phyloP scores from a whole-genome alignment of 2,797 vertebrate species.

The Pseudochirops cupreus region DNA sequence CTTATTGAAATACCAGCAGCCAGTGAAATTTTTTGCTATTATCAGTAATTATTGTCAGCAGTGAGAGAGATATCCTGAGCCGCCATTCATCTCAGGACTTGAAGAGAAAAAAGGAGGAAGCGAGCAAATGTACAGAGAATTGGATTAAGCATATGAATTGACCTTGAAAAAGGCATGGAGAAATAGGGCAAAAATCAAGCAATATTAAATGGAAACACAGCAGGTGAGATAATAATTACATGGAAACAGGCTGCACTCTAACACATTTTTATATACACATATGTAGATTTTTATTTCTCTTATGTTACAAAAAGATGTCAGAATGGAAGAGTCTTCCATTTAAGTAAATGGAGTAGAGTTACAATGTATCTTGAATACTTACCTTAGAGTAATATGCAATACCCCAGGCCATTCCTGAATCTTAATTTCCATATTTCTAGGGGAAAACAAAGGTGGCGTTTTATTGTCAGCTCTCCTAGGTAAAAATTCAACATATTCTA shows the following conservation, averaged over 20 bases:
- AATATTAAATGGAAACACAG: not conserved
- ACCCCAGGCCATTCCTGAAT: not conserved
- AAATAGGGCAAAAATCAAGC: not conserved
- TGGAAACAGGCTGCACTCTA: not conserved
- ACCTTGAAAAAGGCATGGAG: not conserved
- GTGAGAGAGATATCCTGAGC: conserved; percentile 5
- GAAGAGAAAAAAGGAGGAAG: not conserved
- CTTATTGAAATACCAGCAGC: not conserved
- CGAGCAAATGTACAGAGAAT: conserved; percentile 1
- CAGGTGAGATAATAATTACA: not conserved
- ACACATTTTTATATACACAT: not conserved
- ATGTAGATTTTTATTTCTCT: not conserved
- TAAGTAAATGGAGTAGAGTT: not conserved
- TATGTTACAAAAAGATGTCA: not conserved
- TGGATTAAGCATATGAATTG: conserved; percentile 4
- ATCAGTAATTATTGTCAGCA: conserved; percentile 8
- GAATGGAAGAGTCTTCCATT: not conserved
- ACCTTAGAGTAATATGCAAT: not conserved
- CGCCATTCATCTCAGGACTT: not conserved
- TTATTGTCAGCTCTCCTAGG: not conserved
- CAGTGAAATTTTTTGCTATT: not conserved
- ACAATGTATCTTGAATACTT: not conserved
- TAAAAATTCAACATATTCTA: not conserved
- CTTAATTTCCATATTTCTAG: not conserved
- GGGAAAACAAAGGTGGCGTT: not conserved